Base-by-base conservation (phyloP, 2,888 invertebrate species). In the Cheilosia vulpina region DNA sequence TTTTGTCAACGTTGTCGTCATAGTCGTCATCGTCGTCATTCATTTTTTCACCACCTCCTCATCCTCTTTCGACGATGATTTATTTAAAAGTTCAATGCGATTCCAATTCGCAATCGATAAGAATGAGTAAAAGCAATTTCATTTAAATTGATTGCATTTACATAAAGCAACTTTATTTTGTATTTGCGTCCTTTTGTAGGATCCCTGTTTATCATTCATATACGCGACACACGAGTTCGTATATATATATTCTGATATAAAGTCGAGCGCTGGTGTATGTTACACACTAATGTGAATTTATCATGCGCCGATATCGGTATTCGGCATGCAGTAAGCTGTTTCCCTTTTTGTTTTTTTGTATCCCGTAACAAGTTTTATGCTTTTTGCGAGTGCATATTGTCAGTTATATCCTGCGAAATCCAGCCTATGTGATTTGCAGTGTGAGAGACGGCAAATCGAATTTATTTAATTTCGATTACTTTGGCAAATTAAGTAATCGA, bases 101-200 rank as follows among this genome's bases (percentile, higher is more conserved):
- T 77, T 85, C 81, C 80, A 81, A 72, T 85, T 85, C 85, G 68
- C 76, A 85, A 81, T 85, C 85, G 85, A 81, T 85, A 81, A 77
- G 81, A 85, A 85, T 75, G 85, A 85, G 81, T 66, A 81, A 85
- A 80, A 85, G 76, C 85, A 85, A 85, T 85, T 85, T 85, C 60
- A 81, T 85, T 85, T 85, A 81, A 85, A 85, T 85, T 85, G 81
- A 85, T 85, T 85, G 81, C 85, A 85, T 85, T 85, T 85, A 81
- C 85, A 85, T 85, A 85, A 85, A 77, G 85, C 81, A 81, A 85
- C 85, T 81, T 81, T 85, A 81, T 85, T 80, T 80, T 75, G 84
- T 75, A 65, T 71, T 84, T 84, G 58, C 77, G 69, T 80, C 81
- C 81, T 66, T 81, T 72, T 81, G 77, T 68, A 66, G 24, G 66